These are phyloP conservation scores for Trachops cirrhosus DNA, from an alignment of 2,797 vertebrate genomes.

Conservation along the genomic window DNA sequence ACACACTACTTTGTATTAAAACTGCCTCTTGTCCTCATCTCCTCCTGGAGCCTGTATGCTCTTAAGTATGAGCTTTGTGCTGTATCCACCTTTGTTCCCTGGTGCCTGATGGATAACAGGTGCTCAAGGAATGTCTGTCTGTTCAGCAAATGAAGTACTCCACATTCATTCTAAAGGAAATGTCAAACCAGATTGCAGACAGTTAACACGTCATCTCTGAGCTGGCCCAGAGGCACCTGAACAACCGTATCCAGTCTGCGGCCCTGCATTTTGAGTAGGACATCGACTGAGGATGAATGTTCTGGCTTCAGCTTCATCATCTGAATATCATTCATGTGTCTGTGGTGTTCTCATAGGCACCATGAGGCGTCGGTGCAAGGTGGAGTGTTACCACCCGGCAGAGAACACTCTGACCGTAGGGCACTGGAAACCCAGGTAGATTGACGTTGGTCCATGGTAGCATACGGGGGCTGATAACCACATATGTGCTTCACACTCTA, in stretches of 20 bases:
- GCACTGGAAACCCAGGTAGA: background rate
- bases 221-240: background rate
- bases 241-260: background rate
- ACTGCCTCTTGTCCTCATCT: background rate
- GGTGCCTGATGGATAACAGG: background rate
- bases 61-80: background rate
- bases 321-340: background rate
- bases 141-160: background rate
- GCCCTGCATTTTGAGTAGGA: background rate
- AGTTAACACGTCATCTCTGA: background rate
- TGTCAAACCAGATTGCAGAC: background rate
- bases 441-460: background rate
- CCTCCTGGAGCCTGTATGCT: background rate
- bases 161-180: background rate
- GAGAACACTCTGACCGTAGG: background rate
- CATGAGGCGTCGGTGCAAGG: background rate
- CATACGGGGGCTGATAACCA: background rate
- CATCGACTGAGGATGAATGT: background rate
- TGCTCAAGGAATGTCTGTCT: conserved; percentile 1
- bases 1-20: background rate
- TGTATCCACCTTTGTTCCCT: background rate
- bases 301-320: background rate
- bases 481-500: rapidly evolving
- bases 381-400: background rate
- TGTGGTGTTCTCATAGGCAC: background rate